Evolutionary conservation across 2,888 invertebrate genomes (phyloP), one percentile per base, ranked within the genome.

Genomic region (Norana najaformis): DNA sequence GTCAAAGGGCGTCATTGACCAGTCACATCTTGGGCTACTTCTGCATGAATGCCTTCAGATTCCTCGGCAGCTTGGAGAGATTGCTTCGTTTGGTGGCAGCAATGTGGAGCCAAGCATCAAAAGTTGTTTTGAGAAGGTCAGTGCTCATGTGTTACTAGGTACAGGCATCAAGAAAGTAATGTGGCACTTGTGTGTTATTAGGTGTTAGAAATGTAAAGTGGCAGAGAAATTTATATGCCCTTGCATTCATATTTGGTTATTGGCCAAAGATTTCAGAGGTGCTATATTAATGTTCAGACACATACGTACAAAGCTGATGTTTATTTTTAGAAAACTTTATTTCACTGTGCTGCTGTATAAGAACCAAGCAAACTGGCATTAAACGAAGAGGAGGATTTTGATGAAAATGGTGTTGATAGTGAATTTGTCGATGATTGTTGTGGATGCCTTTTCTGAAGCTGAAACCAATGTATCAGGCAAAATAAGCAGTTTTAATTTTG

Each of bases 1-100:
- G 95, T 97, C 97, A 1, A 97, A 98, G 92, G 97, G 98, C 93
- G 96, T 97, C 94, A 92, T 94, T 38, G 94, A 94, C 92, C 94
- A 94, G 92, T 92, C 94, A 35, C 93, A 94, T 90, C 91, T 95
- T 85, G 99, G 98, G 89, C 96, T 99, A 89, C 95, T 99, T 90
- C 96, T 99, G 83, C 98, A 99, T 95, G 99, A 99, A 95, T 98
- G 98, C 94, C 97, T 95, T 47, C 92, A 95, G 94, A 92, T 95
- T 38, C 93, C 95, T 89, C 94, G 94, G 88, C 91, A 94, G 89
- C 91, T 95, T 30, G 93, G 94, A 53, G 95, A 95, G 90, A 93
- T 96, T 91, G 95, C 95, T 36, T 96, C 96, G 47, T 96, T 96
- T 95, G 96, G 96, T 41, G 95, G 96, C 90, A 96, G 96, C 92